phyloP scores from a whole-genome alignment of 2,888 invertebrate genomes.

The Spilarctia lutea region DNA sequence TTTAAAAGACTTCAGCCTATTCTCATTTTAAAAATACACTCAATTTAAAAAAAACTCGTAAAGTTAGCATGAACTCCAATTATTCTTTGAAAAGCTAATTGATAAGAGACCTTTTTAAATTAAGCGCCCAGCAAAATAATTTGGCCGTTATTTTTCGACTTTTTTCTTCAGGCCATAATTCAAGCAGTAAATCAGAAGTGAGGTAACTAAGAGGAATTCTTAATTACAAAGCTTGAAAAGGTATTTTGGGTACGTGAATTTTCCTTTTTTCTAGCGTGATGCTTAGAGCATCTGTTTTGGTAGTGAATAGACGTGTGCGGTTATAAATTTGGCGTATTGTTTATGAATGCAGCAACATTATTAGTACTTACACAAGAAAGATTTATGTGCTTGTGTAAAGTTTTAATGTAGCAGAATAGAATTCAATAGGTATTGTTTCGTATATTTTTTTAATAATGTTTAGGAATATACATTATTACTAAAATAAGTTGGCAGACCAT shows the following conservation, averaged over 20 bases:
- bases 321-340: slow-evolving; percentile 13
- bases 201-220: slow-evolving; percentile 74
- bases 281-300: slow-evolving; percentile 22
- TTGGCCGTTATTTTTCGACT: slow-evolving; percentile 58
- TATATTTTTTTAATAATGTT: no score
- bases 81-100: slow-evolving; percentile 58
- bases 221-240: slow-evolving; percentile 72
- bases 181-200: slow-evolving; percentile 72
- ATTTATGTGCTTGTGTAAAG: neutral
- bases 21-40: slow-evolving; percentile 17
- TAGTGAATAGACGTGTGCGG: slow-evolving; percentile 15
- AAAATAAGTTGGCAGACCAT: no score
- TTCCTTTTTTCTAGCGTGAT: slow-evolving; percentile 60
- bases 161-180: slow-evolving; percentile 66
- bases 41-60: slow-evolving; percentile 20
- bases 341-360: neutral
- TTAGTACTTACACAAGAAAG: neutral
- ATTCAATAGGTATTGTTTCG: no score
- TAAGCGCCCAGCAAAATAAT: slow-evolving; percentile 60
- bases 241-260: slow-evolving; percentile 60
- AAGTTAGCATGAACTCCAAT: slow-evolving; percentile 47
- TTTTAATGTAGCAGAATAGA: neutral
- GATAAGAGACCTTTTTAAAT: slow-evolving; percentile 65
- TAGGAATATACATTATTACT: no score
- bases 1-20: neutral